Base-by-base conservation (phyloP, 2,113 vertebrate genomes). In the Pelecanoides urinatrix region DNA sequence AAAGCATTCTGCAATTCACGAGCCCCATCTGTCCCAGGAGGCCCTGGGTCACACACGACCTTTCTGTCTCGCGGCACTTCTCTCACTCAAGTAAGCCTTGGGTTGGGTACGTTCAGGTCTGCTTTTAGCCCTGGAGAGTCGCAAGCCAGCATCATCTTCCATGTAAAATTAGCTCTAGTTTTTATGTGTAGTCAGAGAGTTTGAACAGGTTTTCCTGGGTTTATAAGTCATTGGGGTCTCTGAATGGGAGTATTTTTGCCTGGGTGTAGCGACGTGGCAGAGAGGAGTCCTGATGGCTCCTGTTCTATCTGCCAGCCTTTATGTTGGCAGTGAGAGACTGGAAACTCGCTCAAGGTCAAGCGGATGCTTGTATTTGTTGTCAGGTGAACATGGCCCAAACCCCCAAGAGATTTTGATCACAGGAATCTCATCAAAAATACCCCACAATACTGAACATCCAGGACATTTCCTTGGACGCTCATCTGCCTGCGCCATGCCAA, bases 11-110 rank as follows among this genome's bases (percentile, higher is more conserved):
- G 55, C 38, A 47, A 9, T 66, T 59, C 50, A n/a, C 72, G 47
- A 62, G 66, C 47, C 15, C 55, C 6, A 0, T 34, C 88, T 40
- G 29, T 55, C 38, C 82, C 67, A 20, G 67, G 67, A 49, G 34
- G 22, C 68, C 30, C 25, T 0, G 0, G 45, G 42, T 79, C 49
- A 23, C 71, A 76, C 52, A n/a, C 3, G 2, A 1, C 26, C n/a
- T 58, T 36, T 23, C 27, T 63, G 61, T 66, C 63, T 77, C 0
- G 0, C 4, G 2, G 38, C 58, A 15, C 40, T 72, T 78, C 36
- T 55, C 49, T 82, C 26, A 6, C n/a, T 89, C 21, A 14, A 14
- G 78, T n/a, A 21, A 47, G 45, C 50, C 18, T 49, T 70, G 47
- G 8, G 6, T 8, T 88, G 47, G 29, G 3, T 26, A 47, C 59